phyloP scores from a whole-genome alignment of 2,113 vertebrate genomes.

The Natator depressus region DNA sequence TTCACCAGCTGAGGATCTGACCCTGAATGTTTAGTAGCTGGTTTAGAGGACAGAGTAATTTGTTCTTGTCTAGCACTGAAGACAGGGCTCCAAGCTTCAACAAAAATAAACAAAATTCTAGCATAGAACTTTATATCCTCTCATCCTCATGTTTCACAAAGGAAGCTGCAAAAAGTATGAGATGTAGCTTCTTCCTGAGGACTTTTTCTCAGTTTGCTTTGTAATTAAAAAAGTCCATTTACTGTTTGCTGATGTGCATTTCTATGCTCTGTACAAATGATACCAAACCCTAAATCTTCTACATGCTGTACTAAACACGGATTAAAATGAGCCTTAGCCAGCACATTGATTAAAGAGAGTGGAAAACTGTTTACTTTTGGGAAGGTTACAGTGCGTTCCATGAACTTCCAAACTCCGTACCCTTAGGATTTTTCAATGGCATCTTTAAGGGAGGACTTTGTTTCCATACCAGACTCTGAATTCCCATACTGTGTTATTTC shows the following conservation, averaged over 20 bases:
- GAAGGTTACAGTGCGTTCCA: neutral
- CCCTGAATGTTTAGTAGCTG: neutral
- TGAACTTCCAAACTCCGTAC: neutral
- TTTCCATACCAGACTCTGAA: neutral
- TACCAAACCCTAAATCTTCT: neutral
- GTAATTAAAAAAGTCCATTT: neutral
- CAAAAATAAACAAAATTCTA: neutral
- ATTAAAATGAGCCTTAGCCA: neutral
- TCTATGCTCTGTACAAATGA: neutral
- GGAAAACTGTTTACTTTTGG: neutral
- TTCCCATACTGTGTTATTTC: neutral
- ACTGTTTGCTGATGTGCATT: neutral
- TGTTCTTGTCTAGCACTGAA: neutral
- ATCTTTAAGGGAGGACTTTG: neutral
- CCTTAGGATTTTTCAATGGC: neutral
- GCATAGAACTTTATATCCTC: neutral
- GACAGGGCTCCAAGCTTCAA: accelerated
- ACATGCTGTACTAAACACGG: neutral
- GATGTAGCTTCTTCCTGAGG: neutral
- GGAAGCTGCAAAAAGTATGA: neutral
- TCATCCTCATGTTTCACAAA: neutral
- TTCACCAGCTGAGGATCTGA: neutral
- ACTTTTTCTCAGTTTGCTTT: neutral
- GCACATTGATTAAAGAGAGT: neutral
- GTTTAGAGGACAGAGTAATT: neutral